Conservation (phyloP, 2,888 invertebrate species). For the Alitta virens region DNA sequence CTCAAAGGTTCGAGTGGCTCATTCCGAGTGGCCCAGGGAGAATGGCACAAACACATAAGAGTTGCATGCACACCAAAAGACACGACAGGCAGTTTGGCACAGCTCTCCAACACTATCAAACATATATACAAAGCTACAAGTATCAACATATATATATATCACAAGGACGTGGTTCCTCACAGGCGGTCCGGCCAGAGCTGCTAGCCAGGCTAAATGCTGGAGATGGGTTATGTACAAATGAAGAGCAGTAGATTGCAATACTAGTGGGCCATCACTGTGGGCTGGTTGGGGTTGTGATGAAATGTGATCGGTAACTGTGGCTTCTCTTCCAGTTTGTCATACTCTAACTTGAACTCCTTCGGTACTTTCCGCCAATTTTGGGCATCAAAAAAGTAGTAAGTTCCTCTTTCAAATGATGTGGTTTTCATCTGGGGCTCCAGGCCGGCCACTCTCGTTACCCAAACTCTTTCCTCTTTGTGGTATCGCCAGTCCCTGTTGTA, state of each 20-base stretch:
- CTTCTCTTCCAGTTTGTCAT: conserved; percentile 95
- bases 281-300: conserved; percentile 14
- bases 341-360: conserved; percentile 98
- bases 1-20: too few relatives aligned
- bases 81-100: neutral
- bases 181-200: neutral
- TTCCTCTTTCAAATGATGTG: conserved; percentile 93
- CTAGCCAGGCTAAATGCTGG: neutral
- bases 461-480: conserved; percentile 97
- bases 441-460: conserved; percentile 97
- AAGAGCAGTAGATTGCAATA: neutral
- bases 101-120: neutral
- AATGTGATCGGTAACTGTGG: conserved; percentile 60
- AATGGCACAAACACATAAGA: too few relatives aligned
- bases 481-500: conserved; percentile 99
- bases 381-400: conserved; percentile 99
- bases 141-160: conserved; percentile 1
- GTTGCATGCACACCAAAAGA: too few relatives aligned
- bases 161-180: neutral
- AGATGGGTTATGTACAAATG: neutral
- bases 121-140: conserved; percentile 1
- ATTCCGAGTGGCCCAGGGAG: too few relatives aligned
- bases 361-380: conserved; percentile 98
- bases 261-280: conserved; percentile 7
- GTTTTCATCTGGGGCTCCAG: conserved; percentile 93